Conservation (phyloP, 1,140 invertebrate genomes). For the Gonatopus flavifemur region DNA sequence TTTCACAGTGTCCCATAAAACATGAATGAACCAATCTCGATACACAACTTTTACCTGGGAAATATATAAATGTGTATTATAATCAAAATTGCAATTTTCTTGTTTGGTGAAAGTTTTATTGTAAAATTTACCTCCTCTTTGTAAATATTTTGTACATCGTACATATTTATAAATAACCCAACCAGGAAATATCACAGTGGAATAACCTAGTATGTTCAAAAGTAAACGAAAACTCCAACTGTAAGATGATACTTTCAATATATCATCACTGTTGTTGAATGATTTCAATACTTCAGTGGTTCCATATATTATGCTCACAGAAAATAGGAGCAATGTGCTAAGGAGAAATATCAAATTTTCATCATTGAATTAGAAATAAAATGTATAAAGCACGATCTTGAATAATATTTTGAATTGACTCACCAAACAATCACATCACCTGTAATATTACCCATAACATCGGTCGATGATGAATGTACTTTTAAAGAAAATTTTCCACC, state of each 20-base stretch:
- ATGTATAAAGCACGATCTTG: too few species aligned
- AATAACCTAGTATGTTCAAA: conserved; percentile 87
- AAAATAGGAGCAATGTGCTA: conserved; percentile 58
- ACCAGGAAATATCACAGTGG: conserved; percentile 83
- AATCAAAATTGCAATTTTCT: conserved; percentile 4
- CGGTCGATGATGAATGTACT: too few species aligned
- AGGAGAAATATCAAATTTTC: too few species aligned
- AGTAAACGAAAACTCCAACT: conserved; percentile 77
- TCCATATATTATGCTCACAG: conserved; percentile 58
- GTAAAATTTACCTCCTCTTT: conserved; percentile 69
- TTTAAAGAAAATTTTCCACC: too few species aligned
- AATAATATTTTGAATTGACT: too few species aligned
- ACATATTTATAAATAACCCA: conserved; percentile 84
- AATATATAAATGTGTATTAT: conserved; percentile 18
- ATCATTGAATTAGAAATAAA: too few species aligned
- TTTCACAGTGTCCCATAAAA: conserved; percentile 63
- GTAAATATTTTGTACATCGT: conserved; percentile 76
- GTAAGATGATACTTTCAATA: conserved; percentile 52
- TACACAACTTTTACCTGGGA: conserved; percentile 60
- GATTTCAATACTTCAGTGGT: conserved; percentile 61
- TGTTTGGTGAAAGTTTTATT: conserved; percentile 9
- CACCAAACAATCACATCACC: too few species aligned
- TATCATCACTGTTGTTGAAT: conserved; percentile 53
- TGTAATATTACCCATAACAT: too few species aligned
- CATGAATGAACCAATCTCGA: conserved; percentile 63